Base-by-base conservation (phyloP, 2,797 vertebrate genomes). In the Platyrinchus mystaceus region DNA sequence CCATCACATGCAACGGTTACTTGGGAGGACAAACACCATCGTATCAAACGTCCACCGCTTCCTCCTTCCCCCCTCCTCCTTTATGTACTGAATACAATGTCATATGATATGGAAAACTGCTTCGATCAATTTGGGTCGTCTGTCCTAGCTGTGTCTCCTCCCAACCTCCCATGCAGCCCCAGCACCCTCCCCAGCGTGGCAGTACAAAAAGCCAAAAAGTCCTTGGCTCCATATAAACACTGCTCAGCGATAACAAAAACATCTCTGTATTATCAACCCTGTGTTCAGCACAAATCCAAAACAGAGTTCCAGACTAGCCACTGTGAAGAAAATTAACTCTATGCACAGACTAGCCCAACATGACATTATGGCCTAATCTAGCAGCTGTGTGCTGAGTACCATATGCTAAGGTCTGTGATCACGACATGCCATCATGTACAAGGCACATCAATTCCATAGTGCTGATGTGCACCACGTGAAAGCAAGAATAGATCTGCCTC, bases 1-100 rank as follows among this genome's bases (percentile, higher is more conserved):
- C 19, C 27, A 55, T 55, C 27, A 43, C 2, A 0, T 23, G 22
- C 20, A 47, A 32, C 1, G 7, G 3, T 20, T 13, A 28, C 22
- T 62, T 49, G 36, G 15, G 41, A 49, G 68, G 41, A 68, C 41
- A 62, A 88, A 49, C 41, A 13, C 18, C 15, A 49, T n/a, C 26
- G 20, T 24, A 46, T 16, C 27, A 75, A 82, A 82, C 8, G 55
- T 36, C 10, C 5, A 2, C 12, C 9, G 2, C 34, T 68, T 53
- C 9, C 41, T 68, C 21, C 26, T 43, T 52, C 24, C 39, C 68
- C 27, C 60, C 30, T 19, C 6, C 12, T 30, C 14, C 9, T 39
- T 67, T 27, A 46, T 19, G 28, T 44, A 26, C 7, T 41, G 18
- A 60, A 10, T 3, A 23, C 7, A 53, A 8, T 27, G 27, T 36